Evolutionary conservation across 2,113 vertebrate species (phyloP).

Genomic region (Sebastes schlegelii): DNA sequence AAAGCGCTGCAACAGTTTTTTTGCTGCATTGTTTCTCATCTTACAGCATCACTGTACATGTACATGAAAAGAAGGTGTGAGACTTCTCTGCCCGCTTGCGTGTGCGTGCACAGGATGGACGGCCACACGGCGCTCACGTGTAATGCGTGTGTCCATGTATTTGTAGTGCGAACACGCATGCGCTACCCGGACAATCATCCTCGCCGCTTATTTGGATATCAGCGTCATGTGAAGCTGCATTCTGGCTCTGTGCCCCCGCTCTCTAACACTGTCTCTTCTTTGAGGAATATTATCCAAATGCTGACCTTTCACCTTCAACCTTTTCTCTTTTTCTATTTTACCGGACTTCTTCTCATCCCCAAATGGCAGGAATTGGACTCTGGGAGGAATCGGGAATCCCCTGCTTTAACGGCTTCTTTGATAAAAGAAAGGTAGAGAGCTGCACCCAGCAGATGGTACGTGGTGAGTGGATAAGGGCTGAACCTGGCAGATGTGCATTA

Average conservation of each 20-base stretch:
- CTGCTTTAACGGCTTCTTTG: conserved; percentile 67
- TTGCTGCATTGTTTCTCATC: conserved; percentile 39
- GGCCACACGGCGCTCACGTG: neutral
- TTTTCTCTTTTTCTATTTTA: conserved; percentile 4
- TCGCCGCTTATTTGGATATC: conserved; percentile 47
- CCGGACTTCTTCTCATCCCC: conserved; percentile 51
- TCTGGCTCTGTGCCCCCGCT: conserved; percentile 18
- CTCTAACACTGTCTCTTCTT: conserved; percentile 2
- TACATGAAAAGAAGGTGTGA: conserved; percentile 29
- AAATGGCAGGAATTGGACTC: conserved; percentile 45
- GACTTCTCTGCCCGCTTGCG: conserved; percentile 22
- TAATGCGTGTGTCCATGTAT: conserved; percentile 6
- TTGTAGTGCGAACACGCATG: conserved; percentile 58
- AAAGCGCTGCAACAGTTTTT: neutral
- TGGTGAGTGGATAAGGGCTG: conserved; percentile 74
- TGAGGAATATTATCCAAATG: conserved; percentile 18
- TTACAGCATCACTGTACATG: conserved; percentile 2
- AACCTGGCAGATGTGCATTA: conserved; percentile 57
- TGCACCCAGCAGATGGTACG: conserved; percentile 78
- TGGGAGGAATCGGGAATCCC: conserved; percentile 69
- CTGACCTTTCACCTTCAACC: conserved; percentile 24
- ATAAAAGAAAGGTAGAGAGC: conserved; percentile 70
- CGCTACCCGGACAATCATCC: conserved; percentile 36
- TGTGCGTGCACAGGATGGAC: neutral
- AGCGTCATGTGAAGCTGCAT: conserved; percentile 21